phyloP scores from a whole-genome alignment of 2,888 invertebrate genomes.

The Dynastes tityus region DNA sequence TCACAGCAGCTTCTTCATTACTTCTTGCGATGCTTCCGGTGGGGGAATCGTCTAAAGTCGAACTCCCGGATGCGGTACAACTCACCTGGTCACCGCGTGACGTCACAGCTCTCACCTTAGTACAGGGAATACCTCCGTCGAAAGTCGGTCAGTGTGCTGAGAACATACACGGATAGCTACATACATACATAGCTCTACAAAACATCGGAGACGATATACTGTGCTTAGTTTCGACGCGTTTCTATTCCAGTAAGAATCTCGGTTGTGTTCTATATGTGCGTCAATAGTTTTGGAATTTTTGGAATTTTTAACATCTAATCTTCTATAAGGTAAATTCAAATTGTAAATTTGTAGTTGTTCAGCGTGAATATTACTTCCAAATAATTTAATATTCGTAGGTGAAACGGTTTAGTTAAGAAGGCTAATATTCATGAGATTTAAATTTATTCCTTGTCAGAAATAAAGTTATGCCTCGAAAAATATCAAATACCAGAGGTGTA shows the following conservation, averaged over 20 bases:
- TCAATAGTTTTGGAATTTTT: background rate
- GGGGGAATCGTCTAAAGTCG: slow-evolving; percentile 48
- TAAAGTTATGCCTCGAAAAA: too few species aligned
- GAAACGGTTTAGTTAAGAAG: too few species aligned
- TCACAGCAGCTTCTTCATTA: slow-evolving; percentile 40
- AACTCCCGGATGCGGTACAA: slow-evolving; percentile 55
- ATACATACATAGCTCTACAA: slow-evolving; percentile 41
- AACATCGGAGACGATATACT: slow-evolving; percentile 39
- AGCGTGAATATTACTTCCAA: background rate
- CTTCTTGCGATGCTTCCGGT: slow-evolving; percentile 48
- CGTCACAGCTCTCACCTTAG: slow-evolving; percentile 56
- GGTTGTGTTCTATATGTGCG: slow-evolving; percentile 22
- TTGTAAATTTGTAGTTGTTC: background rate
- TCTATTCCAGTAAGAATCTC: slow-evolving; percentile 19
- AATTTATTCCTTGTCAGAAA: too few species aligned
- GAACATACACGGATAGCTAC: slow-evolving; percentile 45
- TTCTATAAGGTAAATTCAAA: slow-evolving; percentile 9
- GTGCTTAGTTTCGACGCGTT: slow-evolving; percentile 38
- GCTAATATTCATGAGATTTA: too few species aligned
- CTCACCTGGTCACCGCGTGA: slow-evolving; percentile 53
- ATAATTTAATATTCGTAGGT: background rate
- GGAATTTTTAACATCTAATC: slow-evolving; percentile 20
- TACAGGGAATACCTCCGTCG: slow-evolving; percentile 54
- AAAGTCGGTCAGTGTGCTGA: slow-evolving; percentile 58
- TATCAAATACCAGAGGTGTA: too few species aligned